Percentiles rank a stretch among this genome's conserved stretches.
These are phyloP conservation scores for Brachionus sp. DNA, from an alignment of 1,140 invertebrate genomes.

Conservation along the genomic window DNA sequence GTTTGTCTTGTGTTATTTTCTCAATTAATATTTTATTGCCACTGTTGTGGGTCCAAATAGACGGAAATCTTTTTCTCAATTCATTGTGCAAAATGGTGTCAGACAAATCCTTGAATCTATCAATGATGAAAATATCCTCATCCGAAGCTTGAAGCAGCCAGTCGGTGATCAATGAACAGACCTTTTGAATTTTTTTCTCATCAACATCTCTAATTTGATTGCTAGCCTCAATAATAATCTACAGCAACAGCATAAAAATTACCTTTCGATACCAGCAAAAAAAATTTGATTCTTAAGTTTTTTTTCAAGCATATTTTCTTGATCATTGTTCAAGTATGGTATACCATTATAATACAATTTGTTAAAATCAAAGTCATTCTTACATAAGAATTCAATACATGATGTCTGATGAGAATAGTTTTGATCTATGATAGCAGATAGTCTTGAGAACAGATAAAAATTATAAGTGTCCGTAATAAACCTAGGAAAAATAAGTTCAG, in stretches of 20 bases:
- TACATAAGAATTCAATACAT: conserved; percentile 66
- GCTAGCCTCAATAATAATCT: conserved; percentile 32
- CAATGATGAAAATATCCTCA: conserved; percentile 46
- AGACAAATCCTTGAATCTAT: neutral
- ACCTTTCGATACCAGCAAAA: conserved; percentile 50
- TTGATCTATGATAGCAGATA: conserved; percentile 59
- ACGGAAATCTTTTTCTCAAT: conserved; percentile 62
- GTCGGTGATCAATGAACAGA: conserved; percentile 52
- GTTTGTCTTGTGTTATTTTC: neutral
- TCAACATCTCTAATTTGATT: conserved; percentile 51
- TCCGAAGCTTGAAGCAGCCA: conserved; percentile 58
- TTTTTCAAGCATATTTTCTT: conserved; percentile 54
- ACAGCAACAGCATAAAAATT: conserved; percentile 47
- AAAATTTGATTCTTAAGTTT: conserved; percentile 52
- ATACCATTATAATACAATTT: conserved; percentile 69
- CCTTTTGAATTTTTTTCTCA: conserved; percentile 57
- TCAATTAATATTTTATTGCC: conserved; percentile 33
- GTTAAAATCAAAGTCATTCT: conserved; percentile 71
- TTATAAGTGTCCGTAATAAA: conserved; percentile 66
- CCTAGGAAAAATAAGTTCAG: conserved; percentile 47
- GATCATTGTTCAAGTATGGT: conserved; percentile 65
- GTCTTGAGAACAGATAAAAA: conserved; percentile 68
- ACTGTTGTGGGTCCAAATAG: conserved; percentile 57
- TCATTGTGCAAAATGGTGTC: conserved; percentile 61
- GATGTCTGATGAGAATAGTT: conserved; percentile 59